These are phyloP conservation scores for Iphiclides podalirius DNA, from an alignment of 2,888 invertebrate genomes.

Conservation along the genomic window DNA sequence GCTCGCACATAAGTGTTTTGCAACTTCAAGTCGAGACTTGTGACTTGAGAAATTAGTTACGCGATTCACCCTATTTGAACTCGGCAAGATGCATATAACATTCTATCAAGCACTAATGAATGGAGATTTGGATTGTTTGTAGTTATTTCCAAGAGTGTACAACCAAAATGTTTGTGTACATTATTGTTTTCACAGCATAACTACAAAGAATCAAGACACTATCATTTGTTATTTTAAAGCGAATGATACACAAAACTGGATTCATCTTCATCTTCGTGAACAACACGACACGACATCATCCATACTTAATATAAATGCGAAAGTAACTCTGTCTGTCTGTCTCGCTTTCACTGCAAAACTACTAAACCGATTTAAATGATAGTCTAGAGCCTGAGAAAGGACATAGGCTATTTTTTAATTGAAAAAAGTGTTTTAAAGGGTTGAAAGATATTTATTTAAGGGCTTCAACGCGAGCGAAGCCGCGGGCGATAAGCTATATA, in stretches of 20 bases:
- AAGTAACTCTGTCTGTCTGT: too few relatives aligned
- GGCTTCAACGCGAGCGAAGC: too few relatives aligned
- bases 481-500: too few relatives aligned
- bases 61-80: conserved; percentile 43
- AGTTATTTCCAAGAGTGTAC: conserved; percentile 3
- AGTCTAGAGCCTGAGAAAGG: too few relatives aligned
- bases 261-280: conserved; percentile 42
- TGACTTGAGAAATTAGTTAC: conserved; percentile 42
- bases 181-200: conserved; percentile 36
- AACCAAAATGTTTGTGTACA: conserved; percentile 31
- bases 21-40: conserved; percentile 40
- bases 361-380: too few relatives aligned
- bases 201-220: conserved; percentile 37
- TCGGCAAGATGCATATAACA: conserved; percentile 41
- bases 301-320: too few relatives aligned
- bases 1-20: conserved; percentile 40
- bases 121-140: conserved; percentile 43
- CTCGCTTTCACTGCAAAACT: too few relatives aligned
- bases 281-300: conserved; percentile 35
- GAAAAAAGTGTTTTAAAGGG: too few relatives aligned
- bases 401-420: too few relatives aligned
- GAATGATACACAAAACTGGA: conserved; percentile 42
- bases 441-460: too few relatives aligned
- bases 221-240: conserved; percentile 42
- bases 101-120: conserved; percentile 38